phyloP scores from a whole-genome alignment of 2,113 vertebrate species.

The Sander vitreus region DNA sequence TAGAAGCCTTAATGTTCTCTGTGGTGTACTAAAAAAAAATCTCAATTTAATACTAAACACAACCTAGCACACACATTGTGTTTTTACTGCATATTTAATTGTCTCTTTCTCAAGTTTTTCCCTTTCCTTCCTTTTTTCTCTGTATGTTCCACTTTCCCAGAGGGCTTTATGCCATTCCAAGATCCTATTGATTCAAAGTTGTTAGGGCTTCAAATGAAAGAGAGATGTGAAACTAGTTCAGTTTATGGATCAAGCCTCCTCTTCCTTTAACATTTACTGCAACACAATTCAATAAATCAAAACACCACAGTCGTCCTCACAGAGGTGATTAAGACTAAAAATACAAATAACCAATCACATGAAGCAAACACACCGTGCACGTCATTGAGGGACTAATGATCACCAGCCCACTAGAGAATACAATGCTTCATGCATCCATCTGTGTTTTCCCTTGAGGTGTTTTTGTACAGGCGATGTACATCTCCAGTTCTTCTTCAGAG shows the following conservation, averaged over 20 bases:
- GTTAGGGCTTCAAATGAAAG: slow-evolving; percentile 47
- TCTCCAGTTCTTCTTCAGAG: slow-evolving; percentile 62
- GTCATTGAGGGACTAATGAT: slow-evolving; percentile 70
- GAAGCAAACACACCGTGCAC: slow-evolving; percentile 40
- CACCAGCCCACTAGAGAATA: slow-evolving; percentile 41
- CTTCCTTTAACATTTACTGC: slow-evolving; percentile 10
- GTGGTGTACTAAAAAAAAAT: slow-evolving; percentile 35
- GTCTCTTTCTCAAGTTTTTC: slow-evolving; percentile 35
- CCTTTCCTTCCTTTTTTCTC: slow-evolving; percentile 34
- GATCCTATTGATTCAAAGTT: slow-evolving; percentile 60
- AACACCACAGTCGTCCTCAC: neutral
- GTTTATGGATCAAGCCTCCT: slow-evolving; percentile 22
- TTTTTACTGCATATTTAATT: slow-evolving; percentile 68
- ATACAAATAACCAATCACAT: slow-evolving; percentile 46
- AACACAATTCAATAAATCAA: slow-evolving; percentile 28
- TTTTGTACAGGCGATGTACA: slow-evolving; percentile 43
- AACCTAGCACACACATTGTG: slow-evolving; percentile 21
- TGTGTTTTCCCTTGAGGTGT: slow-evolving; percentile 66
- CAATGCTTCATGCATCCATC: slow-evolving; percentile 63
- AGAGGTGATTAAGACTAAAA: slow-evolving; percentile 31
- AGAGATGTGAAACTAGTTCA: slow-evolving; percentile 57
- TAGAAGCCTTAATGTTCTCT: neutral
- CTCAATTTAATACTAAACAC: slow-evolving; percentile 41
- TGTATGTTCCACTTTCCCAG: slow-evolving; percentile 55
- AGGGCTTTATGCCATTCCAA: slow-evolving; percentile 59